phyloP scores from a whole-genome alignment of 2,888 invertebrate genomes.

The Diaperis boleti region DNA sequence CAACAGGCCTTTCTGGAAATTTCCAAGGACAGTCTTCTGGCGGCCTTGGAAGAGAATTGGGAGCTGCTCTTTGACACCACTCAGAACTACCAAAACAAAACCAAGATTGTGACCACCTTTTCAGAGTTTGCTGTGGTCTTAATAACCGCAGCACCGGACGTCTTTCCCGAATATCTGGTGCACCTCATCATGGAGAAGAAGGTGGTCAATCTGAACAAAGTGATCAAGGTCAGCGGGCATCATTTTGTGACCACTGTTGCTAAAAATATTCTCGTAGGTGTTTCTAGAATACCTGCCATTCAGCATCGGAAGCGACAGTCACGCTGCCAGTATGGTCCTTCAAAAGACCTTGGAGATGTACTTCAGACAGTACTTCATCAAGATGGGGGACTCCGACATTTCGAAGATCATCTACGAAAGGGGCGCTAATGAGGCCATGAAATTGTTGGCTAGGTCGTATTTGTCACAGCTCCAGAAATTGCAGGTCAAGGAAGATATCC shows the following conservation, averaged over 20 bases:
- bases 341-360: slow-evolving; percentile 69
- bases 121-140: slow-evolving; percentile 70
- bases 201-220: slow-evolving; percentile 65
- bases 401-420: slow-evolving; percentile 64
- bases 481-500: slow-evolving; percentile 57
- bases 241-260: neutral
- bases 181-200: slow-evolving; percentile 65
- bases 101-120: slow-evolving; percentile 66
- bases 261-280: slow-evolving; percentile 61
- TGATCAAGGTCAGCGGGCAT: slow-evolving; percentile 59
- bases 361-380: slow-evolving; percentile 62
- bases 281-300: slow-evolving; percentile 77
- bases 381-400: slow-evolving; percentile 58
- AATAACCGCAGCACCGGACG: slow-evolving; percentile 66
- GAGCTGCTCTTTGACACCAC: slow-evolving; percentile 69
- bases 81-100: slow-evolving; percentile 57
- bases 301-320: slow-evolving; percentile 71
- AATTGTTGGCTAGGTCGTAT: slow-evolving; percentile 73
- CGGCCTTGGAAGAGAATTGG: slow-evolving; percentile 66
- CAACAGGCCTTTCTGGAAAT: slow-evolving; percentile 66
- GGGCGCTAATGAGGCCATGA: slow-evolving; percentile 70
- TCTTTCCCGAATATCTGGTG: slow-evolving; percentile 67
- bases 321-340: slow-evolving; percentile 67
- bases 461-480: slow-evolving; percentile 65
- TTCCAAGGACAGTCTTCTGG: slow-evolving; percentile 62